Evolutionary conservation across 2,113 vertebrate species (phyloP), one percentile per base, ranked within the genome.

Genomic region (Onychostoma macrolepis): DNA sequence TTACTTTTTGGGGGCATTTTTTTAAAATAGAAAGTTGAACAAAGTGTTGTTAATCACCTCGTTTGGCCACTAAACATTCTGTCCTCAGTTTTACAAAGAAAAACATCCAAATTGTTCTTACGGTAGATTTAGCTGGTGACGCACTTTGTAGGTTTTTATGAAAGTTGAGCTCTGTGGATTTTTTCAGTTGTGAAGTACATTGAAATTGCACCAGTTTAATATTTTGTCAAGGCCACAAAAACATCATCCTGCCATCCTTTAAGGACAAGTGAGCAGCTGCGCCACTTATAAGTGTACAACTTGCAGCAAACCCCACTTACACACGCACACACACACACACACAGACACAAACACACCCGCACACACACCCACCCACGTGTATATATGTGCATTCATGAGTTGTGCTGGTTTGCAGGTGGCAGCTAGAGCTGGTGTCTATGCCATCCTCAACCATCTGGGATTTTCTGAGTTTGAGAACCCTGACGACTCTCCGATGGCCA

Each of bases 381-480:
- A 48, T 69, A 45, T 1, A 58, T 63, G 28, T 26, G 48, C 36
- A 61, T 36, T 74, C 10, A 74, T 21, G 33, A 84, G 7, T 48
- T 80, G 9, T 85, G 12, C 19, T 63, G 71, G 48, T 26, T 85
- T 45, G 24, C 87, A 97, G 96, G 96, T 97, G 88, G 96, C 96
- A 0, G 92, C 95, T 0, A 94, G 92, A 90, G 96, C 96, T 0
- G 97, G 96, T 0, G 77, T 97, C 85, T 97, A 97, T 0, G 93
- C 94, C 89, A 90, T 96, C 61, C 95, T 97, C 76, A 95, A 97
- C 87, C 92, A 92, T 86, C 87, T 97, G 92, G 96, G 96, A 1
- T 97, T 97, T 89, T 92, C 94, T 0, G 97, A 97, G 91, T 94
- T 97, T 83, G 96, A 96, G 89, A 91, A 91, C 53, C 21, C 36